phyloP scores from a whole-genome alignment of 1,140 invertebrate genomes.

The Trichonephila inaurata region DNA sequence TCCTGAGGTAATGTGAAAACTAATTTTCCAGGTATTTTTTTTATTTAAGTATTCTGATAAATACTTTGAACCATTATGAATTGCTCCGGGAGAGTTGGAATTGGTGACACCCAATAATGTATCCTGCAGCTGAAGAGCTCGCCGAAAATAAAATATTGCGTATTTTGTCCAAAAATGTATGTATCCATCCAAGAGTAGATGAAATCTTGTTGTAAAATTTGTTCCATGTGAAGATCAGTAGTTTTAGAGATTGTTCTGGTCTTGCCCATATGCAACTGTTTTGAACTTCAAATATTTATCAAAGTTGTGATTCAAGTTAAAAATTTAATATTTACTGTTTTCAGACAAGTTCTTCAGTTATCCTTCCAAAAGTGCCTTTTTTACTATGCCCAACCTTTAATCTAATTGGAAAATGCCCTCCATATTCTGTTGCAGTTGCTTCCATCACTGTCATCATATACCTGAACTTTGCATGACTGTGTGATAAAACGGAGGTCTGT shows the following conservation, averaged over 20 bases:
- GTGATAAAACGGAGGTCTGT: constrained; percentile 61
- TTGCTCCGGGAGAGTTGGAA: constrained; percentile 30
- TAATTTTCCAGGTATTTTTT: background rate
- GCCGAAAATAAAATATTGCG: constrained; percentile 56
- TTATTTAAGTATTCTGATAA: background rate
- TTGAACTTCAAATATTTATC: constrained; percentile 70
- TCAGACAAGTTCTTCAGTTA: constrained; percentile 74
- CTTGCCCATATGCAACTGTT: constrained; percentile 19
- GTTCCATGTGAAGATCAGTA: background rate
- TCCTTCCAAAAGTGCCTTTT: constrained; percentile 72
- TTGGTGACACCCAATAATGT: constrained; percentile 25
- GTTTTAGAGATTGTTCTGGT: constrained; percentile 10
- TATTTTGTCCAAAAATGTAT: constrained; percentile 8
- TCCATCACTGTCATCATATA: constrained; percentile 42
- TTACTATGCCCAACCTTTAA: constrained; percentile 60
- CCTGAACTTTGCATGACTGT: constrained; percentile 34
- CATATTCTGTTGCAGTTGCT: constrained; percentile 56
- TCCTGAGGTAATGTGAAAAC: background rate
- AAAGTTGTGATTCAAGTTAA: constrained; percentile 63
- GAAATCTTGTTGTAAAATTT: constrained; percentile 47
- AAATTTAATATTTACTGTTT: constrained; percentile 69
- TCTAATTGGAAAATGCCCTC: constrained; percentile 23
- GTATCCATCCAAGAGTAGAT: constrained; percentile 38
- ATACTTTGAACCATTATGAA: background rate
- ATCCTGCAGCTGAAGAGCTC: constrained; percentile 69